Conservation (phyloP, 1,140 invertebrate species). For the Tachypleus tridentatus region DNA sequence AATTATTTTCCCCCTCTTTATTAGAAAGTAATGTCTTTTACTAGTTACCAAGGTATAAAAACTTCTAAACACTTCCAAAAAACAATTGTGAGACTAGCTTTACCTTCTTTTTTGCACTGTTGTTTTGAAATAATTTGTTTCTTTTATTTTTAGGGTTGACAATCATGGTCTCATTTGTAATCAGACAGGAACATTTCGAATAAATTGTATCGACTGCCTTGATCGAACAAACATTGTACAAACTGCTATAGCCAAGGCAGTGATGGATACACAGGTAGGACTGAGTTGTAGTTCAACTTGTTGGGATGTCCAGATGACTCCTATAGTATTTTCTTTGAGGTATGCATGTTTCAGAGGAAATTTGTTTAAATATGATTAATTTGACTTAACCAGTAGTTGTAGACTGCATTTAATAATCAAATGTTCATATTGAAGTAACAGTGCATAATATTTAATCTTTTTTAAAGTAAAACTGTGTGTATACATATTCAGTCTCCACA, state of each 20-base stretch:
- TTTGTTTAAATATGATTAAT: constrained; percentile 1
- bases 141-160: constrained; percentile 50
- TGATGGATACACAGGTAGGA: constrained; percentile 73
- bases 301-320: no score
- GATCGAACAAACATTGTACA: constrained; percentile 93
- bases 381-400: neutral
- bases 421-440: no score
- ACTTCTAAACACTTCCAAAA: constrained; percentile 1
- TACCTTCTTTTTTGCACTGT: no score
- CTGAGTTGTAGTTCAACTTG: neutral
- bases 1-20: no score
- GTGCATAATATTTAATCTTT: no score
- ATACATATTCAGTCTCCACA: no score
- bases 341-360: no score
- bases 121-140: no score
- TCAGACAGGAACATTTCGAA: constrained; percentile 79
- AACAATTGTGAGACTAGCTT: no score
- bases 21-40: no score
- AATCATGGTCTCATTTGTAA: constrained; percentile 78
- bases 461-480: no score
- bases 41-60: neutral
- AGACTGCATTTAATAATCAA: neutral
- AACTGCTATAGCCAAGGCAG: constrained; percentile 79
- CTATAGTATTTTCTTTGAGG: no score
- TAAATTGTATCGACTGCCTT: constrained; percentile 95